Evolutionary conservation across 1,140 invertebrate species (phyloP).

Genomic region (Drosophila obscura): DNA sequence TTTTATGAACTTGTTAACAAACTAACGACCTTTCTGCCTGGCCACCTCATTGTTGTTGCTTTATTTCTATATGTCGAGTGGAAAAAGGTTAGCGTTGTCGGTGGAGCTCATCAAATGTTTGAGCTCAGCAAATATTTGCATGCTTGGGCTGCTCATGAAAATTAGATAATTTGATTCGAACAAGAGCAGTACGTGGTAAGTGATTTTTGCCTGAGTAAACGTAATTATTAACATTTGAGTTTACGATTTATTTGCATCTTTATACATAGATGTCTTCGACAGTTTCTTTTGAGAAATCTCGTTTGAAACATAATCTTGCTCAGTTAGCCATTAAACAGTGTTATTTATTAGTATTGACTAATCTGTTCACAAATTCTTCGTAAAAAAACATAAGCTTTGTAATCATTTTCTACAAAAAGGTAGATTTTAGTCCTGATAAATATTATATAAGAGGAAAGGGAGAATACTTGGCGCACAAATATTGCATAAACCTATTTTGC

Average conservation of each 20-base stretch:
- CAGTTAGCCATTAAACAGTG: no score
- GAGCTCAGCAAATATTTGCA: conserved; percentile 74
- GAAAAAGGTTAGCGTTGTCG: conserved; percentile 22
- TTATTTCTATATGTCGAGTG: conserved; percentile 34
- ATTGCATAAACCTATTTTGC: conserved; percentile 58
- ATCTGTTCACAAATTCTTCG: background rate
- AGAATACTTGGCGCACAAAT: conserved; percentile 57
- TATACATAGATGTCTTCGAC: no score
- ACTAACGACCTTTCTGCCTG: conserved; percentile 74
- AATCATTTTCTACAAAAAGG: background rate
- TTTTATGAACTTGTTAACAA: conserved; percentile 83
- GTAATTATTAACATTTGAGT: conserved; percentile 24
- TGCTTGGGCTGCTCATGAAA: conserved; percentile 72
- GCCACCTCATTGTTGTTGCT: conserved; percentile 32
- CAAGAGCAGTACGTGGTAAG: conserved; percentile 41
- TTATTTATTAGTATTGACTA: conserved; percentile 34
- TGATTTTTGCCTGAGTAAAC: conserved; percentile 58
- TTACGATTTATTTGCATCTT: no score
- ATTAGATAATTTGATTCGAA: conserved; percentile 80
- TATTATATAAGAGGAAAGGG: conserved; percentile 39
- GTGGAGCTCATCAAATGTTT: conserved; percentile 66
- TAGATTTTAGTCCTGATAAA: conserved; percentile 7
- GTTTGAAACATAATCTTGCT: no score
- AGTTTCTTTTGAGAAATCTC: no score
- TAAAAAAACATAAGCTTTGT: background rate